Base-by-base conservation (phyloP, 64 coral and sea anemone genomes). In the Cladopsammia gracilis region DNA sequence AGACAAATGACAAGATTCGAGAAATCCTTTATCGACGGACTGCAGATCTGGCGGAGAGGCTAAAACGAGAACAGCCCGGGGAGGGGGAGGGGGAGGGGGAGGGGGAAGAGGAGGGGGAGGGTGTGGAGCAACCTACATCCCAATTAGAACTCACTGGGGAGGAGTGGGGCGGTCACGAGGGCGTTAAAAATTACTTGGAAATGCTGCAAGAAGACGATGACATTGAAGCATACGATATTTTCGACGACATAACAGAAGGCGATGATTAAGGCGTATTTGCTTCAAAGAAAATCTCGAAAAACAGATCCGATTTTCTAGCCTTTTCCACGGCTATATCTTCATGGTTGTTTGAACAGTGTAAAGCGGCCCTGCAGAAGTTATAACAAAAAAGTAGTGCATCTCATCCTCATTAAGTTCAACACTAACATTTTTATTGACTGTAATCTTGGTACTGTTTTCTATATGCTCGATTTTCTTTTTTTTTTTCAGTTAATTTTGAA, bases 201-300 rank as follows among this genome's bases (percentile, higher is more conserved):
- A 91, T 97, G 88, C 43, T 97, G 1, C 64, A 94, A 51, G 77
- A 88, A n/a, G 95, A 94, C 86, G 95, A 97, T 48, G 92, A 91
- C 67, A 84, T 97, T 19, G 95, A 97, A 48, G 87, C 95, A 42
- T 97, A 94, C 59, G 95, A 97, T 74, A 91, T 97, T 34, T 81
- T 91, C 7, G 95, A 94, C 10, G 91, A 90, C 13, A 73, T 78
- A 54, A 34, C 70, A 8, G 90, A 92, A 86, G 62, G 83, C 20
- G 90, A 86, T n/a, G 81, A 72, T 86, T 84, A 6, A 24, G 53
- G 53, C 12, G 53, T 56, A 56, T 56, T 56, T 56, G 53, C 53
- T 56, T 56, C 53, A 56, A 12, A 56, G 53, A 56, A 56, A 10
- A 10, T 7, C 12, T 10, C 53, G 53, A 34, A 34, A 34, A 34